Percentiles rank a stretch among this genome's conserved stretches.
Evolutionary conservation across 2,113 vertebrate species (phyloP).

Genomic region (Calyptommatus sinebrachiatus): DNA sequence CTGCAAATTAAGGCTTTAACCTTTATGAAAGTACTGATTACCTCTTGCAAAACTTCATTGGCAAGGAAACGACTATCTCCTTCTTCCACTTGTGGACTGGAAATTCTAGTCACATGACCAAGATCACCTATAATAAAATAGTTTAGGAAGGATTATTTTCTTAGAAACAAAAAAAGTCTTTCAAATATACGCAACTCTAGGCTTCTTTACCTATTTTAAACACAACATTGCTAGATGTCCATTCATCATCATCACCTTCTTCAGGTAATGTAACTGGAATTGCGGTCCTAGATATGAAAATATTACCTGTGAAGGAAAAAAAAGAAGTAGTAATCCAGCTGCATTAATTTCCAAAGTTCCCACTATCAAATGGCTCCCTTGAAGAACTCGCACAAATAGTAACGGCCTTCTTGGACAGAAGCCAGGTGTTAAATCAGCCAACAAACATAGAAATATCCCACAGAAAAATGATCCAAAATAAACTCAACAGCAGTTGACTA

Average conservation of each 20-base stretch:
- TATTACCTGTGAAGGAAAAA: conserved; percentile 82
- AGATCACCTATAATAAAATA: conserved; percentile 82
- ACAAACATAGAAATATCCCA: conserved; percentile 21
- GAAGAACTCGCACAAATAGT: background rate
- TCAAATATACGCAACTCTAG: background rate
- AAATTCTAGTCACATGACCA: conserved; percentile 92
- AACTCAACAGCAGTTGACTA: conserved; percentile 41
- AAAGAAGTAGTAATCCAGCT: conserved; percentile 19
- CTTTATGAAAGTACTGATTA: conserved; percentile 49
- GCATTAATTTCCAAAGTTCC: conserved; percentile 2
- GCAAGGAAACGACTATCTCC: conserved; percentile 95
- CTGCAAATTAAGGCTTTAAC: background rate
- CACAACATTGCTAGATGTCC: conserved; percentile 78
- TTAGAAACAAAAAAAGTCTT: background rate
- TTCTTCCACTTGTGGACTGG: conserved; percentile 95
- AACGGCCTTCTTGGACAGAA: conserved; percentile 20
- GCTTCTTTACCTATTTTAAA: conserved; percentile 91
- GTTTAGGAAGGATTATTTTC: conserved; percentile 41
- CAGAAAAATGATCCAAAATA: conserved; percentile 51
- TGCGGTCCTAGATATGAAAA: conserved; percentile 91
- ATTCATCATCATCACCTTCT: conserved; percentile 90
- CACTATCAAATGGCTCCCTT: background rate
- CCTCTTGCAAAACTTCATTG: conserved; percentile 97
- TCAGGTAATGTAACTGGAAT: conserved; percentile 76
- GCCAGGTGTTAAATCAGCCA: conserved; percentile 49